Evolutionary conservation across 2,888 invertebrate genomes (phyloP).

Genomic region (Malachius bipustulatus): DNA sequence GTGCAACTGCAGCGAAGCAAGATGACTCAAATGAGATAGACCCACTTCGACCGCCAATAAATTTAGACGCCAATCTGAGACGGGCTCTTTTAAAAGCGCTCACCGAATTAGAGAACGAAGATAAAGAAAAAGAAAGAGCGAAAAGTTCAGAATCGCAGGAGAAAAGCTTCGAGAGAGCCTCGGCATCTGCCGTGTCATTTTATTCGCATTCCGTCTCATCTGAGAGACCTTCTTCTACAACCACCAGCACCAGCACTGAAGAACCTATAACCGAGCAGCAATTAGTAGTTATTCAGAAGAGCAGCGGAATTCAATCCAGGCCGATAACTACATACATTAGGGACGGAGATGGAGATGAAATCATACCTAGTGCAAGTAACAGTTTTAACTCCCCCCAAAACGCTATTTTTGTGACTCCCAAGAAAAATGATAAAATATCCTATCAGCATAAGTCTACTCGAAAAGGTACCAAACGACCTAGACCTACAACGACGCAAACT

Average conservation of each 20-base stretch:
- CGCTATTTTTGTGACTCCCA: conserved; percentile 8
- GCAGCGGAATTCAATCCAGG: conserved; percentile 26
- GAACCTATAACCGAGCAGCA: conserved; percentile 18
- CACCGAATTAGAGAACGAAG: conserved; percentile 59
- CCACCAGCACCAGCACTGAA: conserved; percentile 11
- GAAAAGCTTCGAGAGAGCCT: conserved; percentile 34
- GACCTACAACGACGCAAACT: conserved; percentile 16
- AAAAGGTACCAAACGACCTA: conserved; percentile 12
- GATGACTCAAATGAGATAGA: background rate
- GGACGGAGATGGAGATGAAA: conserved; percentile 27
- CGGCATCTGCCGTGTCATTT: conserved; percentile 48
- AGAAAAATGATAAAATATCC: conserved; percentile 1
- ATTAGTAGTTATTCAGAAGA: conserved; percentile 29
- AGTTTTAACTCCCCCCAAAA: conserved; percentile 20
- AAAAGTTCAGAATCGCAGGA: conserved; percentile 29
- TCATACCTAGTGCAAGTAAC: conserved; percentile 29
- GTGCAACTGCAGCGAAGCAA: background rate
- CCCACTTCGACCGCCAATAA: conserved; percentile 41
- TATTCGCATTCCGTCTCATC: conserved; percentile 41
- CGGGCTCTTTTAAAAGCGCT: conserved; percentile 65
- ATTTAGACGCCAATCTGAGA: conserved; percentile 61
- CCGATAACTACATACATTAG: conserved; percentile 22
- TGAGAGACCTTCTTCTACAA: conserved; percentile 14
- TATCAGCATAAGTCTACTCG: conserved; percentile 1
- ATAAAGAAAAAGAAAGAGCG: conserved; percentile 36